Conservation (phyloP, 2,797 vertebrate genomes). For the Myotis planiceps region DNA sequence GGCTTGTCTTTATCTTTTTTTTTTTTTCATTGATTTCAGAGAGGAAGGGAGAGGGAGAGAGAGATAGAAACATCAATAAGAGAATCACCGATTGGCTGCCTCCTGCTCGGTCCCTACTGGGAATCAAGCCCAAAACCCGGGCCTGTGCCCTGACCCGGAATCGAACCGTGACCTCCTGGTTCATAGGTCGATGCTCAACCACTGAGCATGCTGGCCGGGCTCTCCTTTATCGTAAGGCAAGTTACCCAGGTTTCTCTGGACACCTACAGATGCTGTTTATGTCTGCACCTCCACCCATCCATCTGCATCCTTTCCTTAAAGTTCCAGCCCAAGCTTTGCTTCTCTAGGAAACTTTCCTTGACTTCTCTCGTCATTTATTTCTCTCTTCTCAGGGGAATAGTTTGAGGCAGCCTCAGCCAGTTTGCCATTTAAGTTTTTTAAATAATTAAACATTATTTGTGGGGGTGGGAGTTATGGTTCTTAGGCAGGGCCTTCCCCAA, state of each 20-base stretch:
- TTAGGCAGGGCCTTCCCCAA: not conserved
- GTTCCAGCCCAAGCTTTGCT: not conserved
- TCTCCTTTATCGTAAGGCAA: slow-evolving; percentile 14
- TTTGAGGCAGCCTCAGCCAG: not conserved
- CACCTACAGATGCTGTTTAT: not conserved
- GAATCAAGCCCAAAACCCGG: too few relatives aligned
- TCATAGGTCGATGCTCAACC: too few relatives aligned
- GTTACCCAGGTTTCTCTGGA: not conserved
- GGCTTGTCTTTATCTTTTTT: not conserved
- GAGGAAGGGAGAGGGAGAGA: too few relatives aligned
- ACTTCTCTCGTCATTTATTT: not conserved
- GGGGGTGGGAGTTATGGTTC: not conserved
- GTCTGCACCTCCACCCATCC: not conserved
- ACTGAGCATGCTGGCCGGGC: too few relatives aligned
- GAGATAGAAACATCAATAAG: too few relatives aligned
- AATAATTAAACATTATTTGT: not conserved
- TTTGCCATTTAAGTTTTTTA: not conserved
- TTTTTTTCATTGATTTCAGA: too few relatives aligned
- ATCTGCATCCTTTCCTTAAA: not conserved
- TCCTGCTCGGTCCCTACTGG: too few relatives aligned
- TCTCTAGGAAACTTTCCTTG: slow-evolving; percentile 28
- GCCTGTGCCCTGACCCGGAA: too few relatives aligned
- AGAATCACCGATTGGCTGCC: too few relatives aligned
- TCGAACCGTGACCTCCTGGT: too few relatives aligned
- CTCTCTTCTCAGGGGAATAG: not conserved